Percentiles rank a stretch among this genome's conserved stretches.
phyloP scores from a whole-genome alignment of 2,888 invertebrate species.

The Hanleya hanleyi region DNA sequence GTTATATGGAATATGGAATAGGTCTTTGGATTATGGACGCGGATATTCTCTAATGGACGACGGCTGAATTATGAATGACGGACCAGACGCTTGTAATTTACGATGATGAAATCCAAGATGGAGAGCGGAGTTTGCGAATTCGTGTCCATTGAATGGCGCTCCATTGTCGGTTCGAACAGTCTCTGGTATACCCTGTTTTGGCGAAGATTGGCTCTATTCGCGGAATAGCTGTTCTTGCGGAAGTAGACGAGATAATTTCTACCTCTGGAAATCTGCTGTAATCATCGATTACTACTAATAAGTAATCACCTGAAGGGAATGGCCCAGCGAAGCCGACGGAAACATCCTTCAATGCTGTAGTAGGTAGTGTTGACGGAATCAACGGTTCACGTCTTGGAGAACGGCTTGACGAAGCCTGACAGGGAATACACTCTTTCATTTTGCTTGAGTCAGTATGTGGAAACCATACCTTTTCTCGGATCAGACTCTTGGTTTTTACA shows the following conservation, averaged over 20 bases:
- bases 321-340: neutral
- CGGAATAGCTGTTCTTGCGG: neutral
- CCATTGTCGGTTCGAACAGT: neutral
- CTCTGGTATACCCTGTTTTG: neutral
- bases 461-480: neutral
- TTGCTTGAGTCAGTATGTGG: neutral
- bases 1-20: no score
- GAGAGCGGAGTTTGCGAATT: neutral
- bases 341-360: neutral
- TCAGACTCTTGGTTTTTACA: neutral
- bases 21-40: no score
- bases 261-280: neutral
- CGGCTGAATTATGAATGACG: no score
- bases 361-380: neutral
- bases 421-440: neutral
- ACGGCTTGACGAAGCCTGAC: neutral
- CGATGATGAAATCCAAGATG: neutral
- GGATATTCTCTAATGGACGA: no score
- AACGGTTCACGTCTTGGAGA: neutral
- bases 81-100: neutral
- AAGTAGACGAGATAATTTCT: neutral
- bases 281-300: neutral
- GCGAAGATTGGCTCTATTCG: neutral
- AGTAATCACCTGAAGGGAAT: neutral
- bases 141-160: neutral